These are phyloP conservation scores for Ammodytes marinus DNA, from an alignment of 2,113 vertebrate genomes.

Conservation along the genomic window DNA sequence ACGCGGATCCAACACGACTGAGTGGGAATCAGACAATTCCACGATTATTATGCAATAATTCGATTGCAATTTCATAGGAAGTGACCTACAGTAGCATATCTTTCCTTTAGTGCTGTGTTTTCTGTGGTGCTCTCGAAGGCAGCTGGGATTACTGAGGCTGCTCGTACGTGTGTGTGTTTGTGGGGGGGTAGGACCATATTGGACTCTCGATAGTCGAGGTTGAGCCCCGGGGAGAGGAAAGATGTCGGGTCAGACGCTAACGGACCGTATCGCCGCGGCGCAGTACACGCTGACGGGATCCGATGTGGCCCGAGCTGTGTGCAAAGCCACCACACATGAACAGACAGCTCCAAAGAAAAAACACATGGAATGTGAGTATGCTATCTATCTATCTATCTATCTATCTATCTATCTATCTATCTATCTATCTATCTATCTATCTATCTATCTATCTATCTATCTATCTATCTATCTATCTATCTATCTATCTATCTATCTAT, in stretches of 20 bases:
- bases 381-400: conserved; percentile 39
- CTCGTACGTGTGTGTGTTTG: conserved; percentile 22
- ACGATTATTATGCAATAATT: conserved; percentile 52
- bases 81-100: neutral
- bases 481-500: conserved; percentile 21
- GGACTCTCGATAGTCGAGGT: conserved; percentile 61
- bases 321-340: conserved; percentile 98
- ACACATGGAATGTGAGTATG: conserved; percentile 98
- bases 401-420: conserved; percentile 33
- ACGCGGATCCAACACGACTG: conserved; percentile 16
- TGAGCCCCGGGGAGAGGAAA: conserved; percentile 79
- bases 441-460: conserved; percentile 15
- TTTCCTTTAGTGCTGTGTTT: neutral
- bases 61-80: conserved; percentile 15
- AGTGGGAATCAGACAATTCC: conserved; percentile 29
- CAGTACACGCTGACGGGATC: conserved; percentile 99
- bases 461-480: conserved; percentile 18
- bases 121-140: conserved; percentile 39
- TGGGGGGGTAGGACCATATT: conserved; percentile 65
- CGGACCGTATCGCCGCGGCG: conserved; percentile 98
- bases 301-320: conserved; percentile 95
- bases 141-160: conserved; percentile 56
- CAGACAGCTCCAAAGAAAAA: conserved; percentile 99
- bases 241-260: conserved; percentile 99
- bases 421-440: conserved; percentile 31